Evolutionary conservation across 2,113 vertebrate species (phyloP), one percentile per base, ranked within the genome.

Genomic region (Corythaeola cristata): DNA sequence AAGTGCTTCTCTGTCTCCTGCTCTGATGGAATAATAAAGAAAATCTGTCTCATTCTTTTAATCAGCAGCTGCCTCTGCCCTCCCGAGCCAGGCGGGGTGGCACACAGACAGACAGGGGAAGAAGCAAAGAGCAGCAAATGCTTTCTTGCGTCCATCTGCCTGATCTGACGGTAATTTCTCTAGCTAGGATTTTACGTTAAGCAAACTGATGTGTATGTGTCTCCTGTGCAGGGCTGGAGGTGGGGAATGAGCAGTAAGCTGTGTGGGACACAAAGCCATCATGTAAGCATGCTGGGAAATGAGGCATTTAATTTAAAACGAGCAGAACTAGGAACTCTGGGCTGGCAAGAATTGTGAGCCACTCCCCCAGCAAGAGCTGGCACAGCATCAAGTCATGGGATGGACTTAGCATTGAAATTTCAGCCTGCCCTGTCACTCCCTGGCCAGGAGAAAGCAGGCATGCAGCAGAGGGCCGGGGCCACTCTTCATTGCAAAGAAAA

Each of bases 11-110:
- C 85, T 89, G 74, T 85, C 91, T 93, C 81, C 63, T 92, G 76
- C n/a, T 27, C 66, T 95, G 80, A 91, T 68, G 69, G 73, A 96
- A 92, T 89, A 95, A 93, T 86, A 74, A 94, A 81, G 87, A 82
- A 93, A 88, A 75, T 66, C 76, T 84, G 35, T 60, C 85, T 94
- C 88, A 41, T 56, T 85, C 59, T 88, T 88, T 80, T 67, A 47
- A 85, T 44, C 64, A 75, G 30, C 88, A 77, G 60, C 93, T 96
- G 90, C 59, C 53, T 94, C 82, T 90, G 39, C 35, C 64, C 50
- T 77, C 37, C 60, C 0, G 0, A 91, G 74, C 63, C 85, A 90
- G 58, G 47, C 15, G 2, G 37, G 28, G 63, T 35, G 71, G 26
- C 33, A 64, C 50, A 44, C 24, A 64, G 37, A n/a, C 5, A 88